These are phyloP conservation scores for Oncorhynchus gorbuscha DNA, from an alignment of 2,113 vertebrate genomes.

Conservation along the genomic window DNA sequence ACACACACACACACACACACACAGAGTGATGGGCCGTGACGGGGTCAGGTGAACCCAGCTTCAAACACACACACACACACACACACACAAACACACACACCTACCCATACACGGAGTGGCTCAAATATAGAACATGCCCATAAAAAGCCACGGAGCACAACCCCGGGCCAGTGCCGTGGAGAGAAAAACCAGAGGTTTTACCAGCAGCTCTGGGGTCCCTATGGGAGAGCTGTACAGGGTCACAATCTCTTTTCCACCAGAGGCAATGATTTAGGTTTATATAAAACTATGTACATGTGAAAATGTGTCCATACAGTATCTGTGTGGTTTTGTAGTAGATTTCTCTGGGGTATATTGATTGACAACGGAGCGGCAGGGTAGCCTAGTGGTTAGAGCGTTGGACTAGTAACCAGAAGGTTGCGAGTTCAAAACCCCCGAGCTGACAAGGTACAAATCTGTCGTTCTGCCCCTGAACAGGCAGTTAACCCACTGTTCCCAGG, in stretches of 20 bases:
- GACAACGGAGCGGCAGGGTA: no score
- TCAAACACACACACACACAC: not conserved
- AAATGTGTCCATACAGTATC: not conserved
- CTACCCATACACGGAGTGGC: constrained; percentile 42
- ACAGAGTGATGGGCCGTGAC: constrained; percentile 30
- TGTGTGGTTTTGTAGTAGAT: no score
- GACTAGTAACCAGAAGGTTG: no score
- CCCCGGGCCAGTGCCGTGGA: constrained; percentile 55
- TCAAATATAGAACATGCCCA: constrained; percentile 99
- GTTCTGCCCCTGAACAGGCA: no score
- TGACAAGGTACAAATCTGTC: no score
- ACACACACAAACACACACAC: constrained; percentile 2
- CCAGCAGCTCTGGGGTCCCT: constrained; percentile 13
- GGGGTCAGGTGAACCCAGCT: constrained; percentile 40
- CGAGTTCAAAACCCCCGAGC: no score
- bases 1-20: constrained; percentile 23
- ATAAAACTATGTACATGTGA: not conserved
- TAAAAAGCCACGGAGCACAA: constrained; percentile 94
- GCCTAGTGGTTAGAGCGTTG: no score
- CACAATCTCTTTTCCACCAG: not conserved
- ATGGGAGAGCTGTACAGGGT: not conserved
- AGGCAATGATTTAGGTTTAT: not conserved
- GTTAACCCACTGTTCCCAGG: no score
- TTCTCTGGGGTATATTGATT: no score
- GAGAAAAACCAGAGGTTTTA: constrained; percentile 63